Evolutionary conservation across 2,888 invertebrate genomes (phyloP), one percentile per base, ranked within the genome.

Genomic region (Caenorhabditis panamensis): DNA sequence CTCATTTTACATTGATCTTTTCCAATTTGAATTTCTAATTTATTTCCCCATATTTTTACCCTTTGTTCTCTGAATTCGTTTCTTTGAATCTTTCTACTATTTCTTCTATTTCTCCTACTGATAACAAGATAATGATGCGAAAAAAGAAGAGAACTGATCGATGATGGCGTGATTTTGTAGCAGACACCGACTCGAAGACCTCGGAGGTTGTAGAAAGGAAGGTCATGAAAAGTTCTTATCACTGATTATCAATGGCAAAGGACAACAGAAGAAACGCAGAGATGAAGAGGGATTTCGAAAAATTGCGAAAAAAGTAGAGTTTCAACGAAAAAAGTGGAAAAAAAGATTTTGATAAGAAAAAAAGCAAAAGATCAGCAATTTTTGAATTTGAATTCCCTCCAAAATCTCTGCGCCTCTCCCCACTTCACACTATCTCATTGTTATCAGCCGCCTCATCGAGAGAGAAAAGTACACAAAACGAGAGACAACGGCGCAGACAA

Each of bases 101-200:
- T 62, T 26, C 28, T 24, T 18, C 47, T 56, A 41, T 36, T 68
- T 44, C 37, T 64, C 31, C 72, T 49, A 44, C 36, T 73, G 63
- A 66, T 56, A 73, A 59, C 56, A 64, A 66, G 59, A 73, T 63
- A 26, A 59, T 59, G 41, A 59, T 58, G 64, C 63, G 37, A 67
- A 61, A 16, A 53, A 53, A 47, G 53, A 72, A 51, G 53, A 53
- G 26, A 62, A 31, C 5, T 31, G 53, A 56, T 44, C 37, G 26
- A 54, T 54, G 47, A 73, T 73, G 73, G 73, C 73, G 73, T 73
- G 73, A 73, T 73, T 22, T 22, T 58, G 44, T 72, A 58, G 72
- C 63, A 58, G 72, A 64, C 37, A 31, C 31, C 56, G 47, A 18
- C 13, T n/a, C 41, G 41, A 9, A 5, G 41, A 41, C 16, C 13